Conservation (phyloP, 2,797 vertebrate species). For the Sphaeramia orbicularis region DNA sequence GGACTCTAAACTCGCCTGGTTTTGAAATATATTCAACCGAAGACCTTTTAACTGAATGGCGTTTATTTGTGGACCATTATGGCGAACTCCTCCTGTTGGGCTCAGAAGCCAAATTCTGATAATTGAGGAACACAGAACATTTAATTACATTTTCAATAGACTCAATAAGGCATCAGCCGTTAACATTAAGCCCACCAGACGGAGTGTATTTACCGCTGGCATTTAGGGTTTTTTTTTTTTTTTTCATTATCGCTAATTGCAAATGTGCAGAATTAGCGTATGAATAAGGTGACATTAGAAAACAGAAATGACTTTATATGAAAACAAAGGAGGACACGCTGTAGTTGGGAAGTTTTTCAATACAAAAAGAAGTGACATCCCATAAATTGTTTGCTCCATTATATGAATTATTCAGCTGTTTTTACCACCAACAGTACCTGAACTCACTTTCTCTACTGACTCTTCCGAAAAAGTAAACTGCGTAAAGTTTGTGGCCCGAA, state of each 20-base stretch:
- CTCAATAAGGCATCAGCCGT: conserved; percentile 13
- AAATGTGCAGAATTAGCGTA: conserved; percentile 22
- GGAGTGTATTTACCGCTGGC: conserved; percentile 30
- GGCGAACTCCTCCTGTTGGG: conserved; percentile 21
- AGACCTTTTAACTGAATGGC: conserved; percentile 45
- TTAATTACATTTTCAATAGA: conserved; percentile 49
- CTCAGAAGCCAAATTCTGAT: conserved; percentile 47
- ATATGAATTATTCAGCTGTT: conserved; percentile 17
- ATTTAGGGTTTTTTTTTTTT: conserved; percentile 29
- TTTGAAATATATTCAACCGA: conserved; percentile 34
- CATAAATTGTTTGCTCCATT: conserved; percentile 6
- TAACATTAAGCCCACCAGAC: not conserved
- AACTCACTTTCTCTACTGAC: not conserved
- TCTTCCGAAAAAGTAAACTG: conserved; percentile 1
- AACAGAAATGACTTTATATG: conserved; percentile 7
- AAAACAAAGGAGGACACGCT: not conserved
- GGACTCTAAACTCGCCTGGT: not conserved
- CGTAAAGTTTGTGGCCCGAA: conserved; percentile 4
- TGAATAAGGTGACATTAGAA: conserved; percentile 27
- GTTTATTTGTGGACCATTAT: conserved; percentile 33
- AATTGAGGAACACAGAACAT: conserved; percentile 46
- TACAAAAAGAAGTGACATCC: not conserved
- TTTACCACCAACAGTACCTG: conserved; percentile 9
- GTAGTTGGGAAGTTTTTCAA: not conserved
- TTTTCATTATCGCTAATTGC: conserved; percentile 31